Evolutionary conservation across 2,113 vertebrate species (phyloP).

Genomic region (Spheniscus mendiculus): DNA sequence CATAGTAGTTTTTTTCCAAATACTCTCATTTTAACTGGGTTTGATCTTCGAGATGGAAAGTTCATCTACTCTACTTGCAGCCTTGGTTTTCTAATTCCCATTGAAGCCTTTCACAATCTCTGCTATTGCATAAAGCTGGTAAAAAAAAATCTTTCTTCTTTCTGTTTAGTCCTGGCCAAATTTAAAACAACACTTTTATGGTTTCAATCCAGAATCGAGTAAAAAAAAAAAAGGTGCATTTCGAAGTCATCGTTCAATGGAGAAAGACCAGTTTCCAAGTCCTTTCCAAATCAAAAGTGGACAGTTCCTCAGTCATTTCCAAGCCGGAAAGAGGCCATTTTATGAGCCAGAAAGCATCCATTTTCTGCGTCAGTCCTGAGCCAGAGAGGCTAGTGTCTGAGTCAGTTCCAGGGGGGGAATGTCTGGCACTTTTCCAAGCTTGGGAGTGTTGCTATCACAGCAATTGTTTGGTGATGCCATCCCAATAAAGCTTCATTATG

Average conservation of each 20-base stretch:
- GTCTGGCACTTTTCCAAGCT: slow-evolving; percentile 54
- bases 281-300: slow-evolving; percentile 19
- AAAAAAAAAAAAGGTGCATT: background rate
- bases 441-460: slow-evolving; percentile 60
- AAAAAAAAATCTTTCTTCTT: background rate
- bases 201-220: background rate
- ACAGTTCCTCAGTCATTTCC: slow-evolving; percentile 30
- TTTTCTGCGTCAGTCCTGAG: slow-evolving; percentile 54
- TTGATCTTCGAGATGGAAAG: background rate
- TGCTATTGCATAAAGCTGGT: background rate
- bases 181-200: background rate
- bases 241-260: background rate
- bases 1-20: background rate
- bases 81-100: background rate
- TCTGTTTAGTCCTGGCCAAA: background rate
- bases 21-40: background rate
- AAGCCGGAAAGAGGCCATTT: slow-evolving; percentile 52
- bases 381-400: slow-evolving; percentile 34
- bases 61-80: background rate
- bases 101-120: background rate
- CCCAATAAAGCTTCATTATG: slow-evolving; percentile 64
- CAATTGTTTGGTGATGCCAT: slow-evolving; percentile 59
- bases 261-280: background rate
- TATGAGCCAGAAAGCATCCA: slow-evolving; percentile 61
- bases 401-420: slow-evolving; percentile 53